phyloP scores from a whole-genome alignment of 1,140 invertebrate genomes.

The Dolichoris vasculosae region DNA sequence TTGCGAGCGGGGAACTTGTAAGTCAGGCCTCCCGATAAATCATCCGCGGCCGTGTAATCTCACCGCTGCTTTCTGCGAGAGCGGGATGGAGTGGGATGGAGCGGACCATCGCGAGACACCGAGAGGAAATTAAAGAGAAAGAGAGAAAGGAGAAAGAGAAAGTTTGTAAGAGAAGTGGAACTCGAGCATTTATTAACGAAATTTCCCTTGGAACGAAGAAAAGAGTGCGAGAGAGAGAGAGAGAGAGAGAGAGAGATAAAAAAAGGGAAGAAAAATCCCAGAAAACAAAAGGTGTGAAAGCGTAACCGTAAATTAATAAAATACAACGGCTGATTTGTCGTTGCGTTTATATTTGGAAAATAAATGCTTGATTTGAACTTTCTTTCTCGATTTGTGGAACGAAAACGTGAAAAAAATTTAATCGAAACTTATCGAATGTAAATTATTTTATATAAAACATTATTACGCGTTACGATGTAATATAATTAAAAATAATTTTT shows the following conservation, averaged over 20 bases:
- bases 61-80: neutral
- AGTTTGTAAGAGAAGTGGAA: constrained; percentile 29
- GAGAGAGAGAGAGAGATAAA: constrained; percentile 44
- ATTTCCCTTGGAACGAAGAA: constrained; percentile 55
- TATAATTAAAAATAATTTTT: too few relatives aligned
- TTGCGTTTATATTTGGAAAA: neutral
- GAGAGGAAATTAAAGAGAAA: constrained; percentile 62
- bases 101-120: constrained; percentile 41
- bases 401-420: neutral
- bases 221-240: constrained; percentile 44
- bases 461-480: too few relatives aligned
- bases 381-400: too few relatives aligned
- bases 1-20: constrained; percentile 36
- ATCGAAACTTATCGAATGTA: neutral
- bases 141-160: constrained; percentile 46
- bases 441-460: too few relatives aligned
- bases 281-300: constrained; percentile 51
- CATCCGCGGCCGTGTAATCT: constrained; percentile 51
- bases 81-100: neutral
- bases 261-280: constrained; percentile 29
- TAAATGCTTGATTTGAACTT: neutral
- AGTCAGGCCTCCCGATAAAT: constrained; percentile 51
- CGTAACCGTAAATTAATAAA: constrained; percentile 38
- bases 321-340: neutral
- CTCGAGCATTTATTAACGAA: constrained; percentile 52